phyloP scores from a whole-genome alignment of 2,888 invertebrate species.

The Nymphalis polychloros region DNA sequence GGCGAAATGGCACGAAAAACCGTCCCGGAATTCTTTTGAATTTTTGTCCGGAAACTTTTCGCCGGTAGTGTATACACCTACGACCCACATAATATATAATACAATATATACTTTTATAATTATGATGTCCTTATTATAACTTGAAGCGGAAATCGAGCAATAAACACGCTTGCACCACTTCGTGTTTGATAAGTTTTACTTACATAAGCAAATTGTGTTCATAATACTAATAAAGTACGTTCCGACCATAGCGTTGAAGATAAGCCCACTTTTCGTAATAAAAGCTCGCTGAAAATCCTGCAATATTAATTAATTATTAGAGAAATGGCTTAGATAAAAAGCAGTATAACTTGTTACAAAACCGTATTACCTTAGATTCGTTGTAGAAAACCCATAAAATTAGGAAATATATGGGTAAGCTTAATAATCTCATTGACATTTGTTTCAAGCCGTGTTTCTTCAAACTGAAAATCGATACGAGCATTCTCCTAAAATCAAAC shows the following conservation, averaged over 20 bases:
- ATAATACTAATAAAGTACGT: conserved; percentile 86
- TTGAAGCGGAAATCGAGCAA: too few relatives aligned
- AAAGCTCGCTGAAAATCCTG: conserved; percentile 86
- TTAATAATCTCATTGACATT: conserved; percentile 87
- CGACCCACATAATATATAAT: too few relatives aligned
- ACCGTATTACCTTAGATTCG: conserved; percentile 78
- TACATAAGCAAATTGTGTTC: conserved; percentile 86
- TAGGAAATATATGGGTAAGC: conserved; percentile 88
- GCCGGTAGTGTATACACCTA: too few relatives aligned
- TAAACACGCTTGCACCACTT: too few relatives aligned
- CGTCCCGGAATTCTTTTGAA: too few relatives aligned
- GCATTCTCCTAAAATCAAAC: conserved; percentile 83
- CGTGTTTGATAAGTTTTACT: conserved; percentile 54
- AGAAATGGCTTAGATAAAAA: not conserved
- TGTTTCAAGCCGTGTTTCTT: conserved; percentile 88
- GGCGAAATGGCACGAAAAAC: too few relatives aligned
- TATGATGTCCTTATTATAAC: too few relatives aligned
- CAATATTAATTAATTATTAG: conserved; percentile 5
- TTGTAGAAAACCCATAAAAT: conserved; percentile 91
- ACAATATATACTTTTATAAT: too few relatives aligned
- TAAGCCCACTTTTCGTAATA: conserved; percentile 85
- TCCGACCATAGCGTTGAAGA: conserved; percentile 86
- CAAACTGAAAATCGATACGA: conserved; percentile 89
- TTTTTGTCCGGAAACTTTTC: too few relatives aligned
- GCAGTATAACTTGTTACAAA: too few relatives aligned